Evolutionary conservation across 2,797 vertebrate species (phyloP).

Genomic region (Chaenodraco wilsoni): DNA sequence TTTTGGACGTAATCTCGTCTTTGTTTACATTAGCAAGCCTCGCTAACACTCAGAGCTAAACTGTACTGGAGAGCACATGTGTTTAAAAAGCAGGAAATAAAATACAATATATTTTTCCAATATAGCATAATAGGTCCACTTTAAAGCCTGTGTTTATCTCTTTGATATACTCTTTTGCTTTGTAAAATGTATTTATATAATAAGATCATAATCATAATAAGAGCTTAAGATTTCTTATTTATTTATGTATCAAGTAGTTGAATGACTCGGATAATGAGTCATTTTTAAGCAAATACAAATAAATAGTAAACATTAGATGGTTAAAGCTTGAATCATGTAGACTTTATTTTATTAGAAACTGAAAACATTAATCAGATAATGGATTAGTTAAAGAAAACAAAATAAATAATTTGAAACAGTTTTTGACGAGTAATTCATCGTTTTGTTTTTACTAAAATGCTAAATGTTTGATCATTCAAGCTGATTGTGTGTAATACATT

Average conservation of each 20-base stretch:
- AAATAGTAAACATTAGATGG: not conserved
- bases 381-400: not conserved
- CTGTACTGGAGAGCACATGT: no score
- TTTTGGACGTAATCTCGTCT: no score
- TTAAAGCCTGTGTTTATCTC: not conserved
- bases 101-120: no score
- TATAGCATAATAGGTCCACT: not conserved
- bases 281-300: not conserved
- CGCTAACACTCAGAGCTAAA: no score
- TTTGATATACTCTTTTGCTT: constrained; percentile 2
- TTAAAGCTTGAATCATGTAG: not conserved
- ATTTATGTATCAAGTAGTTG: not conserved
- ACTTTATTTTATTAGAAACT: not conserved
- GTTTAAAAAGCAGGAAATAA: no score
- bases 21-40: no score
- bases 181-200: not conserved
- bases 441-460: not conserved
- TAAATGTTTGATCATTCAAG: not conserved
- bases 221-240: not conserved
- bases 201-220: not conserved
- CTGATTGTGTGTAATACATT: not conserved
- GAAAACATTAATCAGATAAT: not conserved
- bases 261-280: not conserved
- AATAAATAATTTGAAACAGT: not conserved
- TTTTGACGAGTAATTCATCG: not conserved